A percentile compares a stretch with the other conserved stretches of the same genome.
Evolutionary conservation across 2,888 invertebrate species (phyloP).

Genomic region (Noctua janthina): DNA sequence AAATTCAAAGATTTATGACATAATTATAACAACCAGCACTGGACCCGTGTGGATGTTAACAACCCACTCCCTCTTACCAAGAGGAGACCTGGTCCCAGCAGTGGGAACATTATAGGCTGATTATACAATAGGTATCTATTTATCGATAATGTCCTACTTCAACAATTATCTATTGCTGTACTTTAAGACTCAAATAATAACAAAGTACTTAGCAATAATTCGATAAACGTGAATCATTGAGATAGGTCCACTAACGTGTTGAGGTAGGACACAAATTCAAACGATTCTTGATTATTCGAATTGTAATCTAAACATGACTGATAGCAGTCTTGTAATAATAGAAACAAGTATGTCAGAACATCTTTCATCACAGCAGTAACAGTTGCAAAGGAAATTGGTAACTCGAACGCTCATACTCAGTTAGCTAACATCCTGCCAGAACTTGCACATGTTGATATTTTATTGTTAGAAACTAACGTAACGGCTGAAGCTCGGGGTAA

Average conservation of each 20-base stretch:
- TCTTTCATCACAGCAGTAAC: conserved; percentile 30
- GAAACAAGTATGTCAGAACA: conserved; percentile 46
- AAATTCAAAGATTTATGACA: too few relatives aligned
- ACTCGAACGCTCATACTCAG: conserved; percentile 23
- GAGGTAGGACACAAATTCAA: background rate
- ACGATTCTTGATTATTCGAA: conserved; percentile 19
- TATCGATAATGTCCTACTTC: background rate
- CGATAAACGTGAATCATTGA: background rate
- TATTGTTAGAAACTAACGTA: conserved; percentile 50
- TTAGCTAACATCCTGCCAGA: conserved; percentile 59
- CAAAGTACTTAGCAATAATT: background rate
- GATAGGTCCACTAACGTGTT: background rate
- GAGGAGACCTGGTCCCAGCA: background rate
- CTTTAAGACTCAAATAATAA: background rate
- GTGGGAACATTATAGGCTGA: background rate
- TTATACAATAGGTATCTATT: background rate
- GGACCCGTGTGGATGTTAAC: too few relatives aligned
- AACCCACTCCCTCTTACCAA: background rate
- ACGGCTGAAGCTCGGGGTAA: conserved; percentile 36
- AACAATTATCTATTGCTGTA: background rate
- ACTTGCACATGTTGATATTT: conserved; percentile 50
- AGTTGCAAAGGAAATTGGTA: conserved; percentile 58
- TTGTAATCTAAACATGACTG: conserved; percentile 27
- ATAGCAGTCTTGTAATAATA: conserved; percentile 22
- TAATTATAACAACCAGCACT: background rate